Evolutionary conservation across 2,113 vertebrate species (phyloP), one percentile per base, ranked within the genome.

Genomic region (Pardalotus punctatus): DNA sequence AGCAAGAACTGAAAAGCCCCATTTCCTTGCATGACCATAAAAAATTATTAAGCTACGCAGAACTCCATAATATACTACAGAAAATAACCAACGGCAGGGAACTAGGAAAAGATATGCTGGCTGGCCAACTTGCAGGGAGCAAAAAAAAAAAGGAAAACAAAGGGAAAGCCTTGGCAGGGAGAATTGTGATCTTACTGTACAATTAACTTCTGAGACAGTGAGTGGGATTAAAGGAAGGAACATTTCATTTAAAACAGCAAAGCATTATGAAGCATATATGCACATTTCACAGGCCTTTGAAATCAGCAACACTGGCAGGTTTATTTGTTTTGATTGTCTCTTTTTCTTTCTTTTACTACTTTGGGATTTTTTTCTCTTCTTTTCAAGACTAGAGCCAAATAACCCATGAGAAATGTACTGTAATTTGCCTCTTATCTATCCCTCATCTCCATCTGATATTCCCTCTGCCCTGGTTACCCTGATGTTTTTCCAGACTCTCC

Each of bases 361-460:
- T 94, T 0, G 36, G 58, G 56, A 14, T 51, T 94, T 92, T 89
- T 84, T 91, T n/a, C 61, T 80, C 79, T 84, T 71, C 64, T 85
- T 91, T 96, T 97, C 86, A 97, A 96, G 95, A 82, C 81, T 66
- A 40, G 57, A 92, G 96, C 96, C 95, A 97, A 96, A 96, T 95
- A 94, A 96, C 95, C 95, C 95, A 96, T 96, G 95, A 96, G 94
- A 97, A 96, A 96, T 80, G 81, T 94, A 80, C 96, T 94, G 86
- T 90, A 95, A 94, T 97, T 95, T 86, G 86, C 92, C 92, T 93
- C 93, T 94, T 96, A 97, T 97, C 97, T 91, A 88, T 69, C 83
- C 66, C 70, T 96, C 96, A 97, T 96, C 96, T 96, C 94, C 92
- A 96, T 95, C 94, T 96, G 97, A 97, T 97, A 96, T 93, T 96